Percentiles rank a stretch among this genome's conserved stretches.
These are phyloP conservation scores for Linepithema humile DNA, from an alignment of 1,140 invertebrate species.

Conservation along the genomic window DNA sequence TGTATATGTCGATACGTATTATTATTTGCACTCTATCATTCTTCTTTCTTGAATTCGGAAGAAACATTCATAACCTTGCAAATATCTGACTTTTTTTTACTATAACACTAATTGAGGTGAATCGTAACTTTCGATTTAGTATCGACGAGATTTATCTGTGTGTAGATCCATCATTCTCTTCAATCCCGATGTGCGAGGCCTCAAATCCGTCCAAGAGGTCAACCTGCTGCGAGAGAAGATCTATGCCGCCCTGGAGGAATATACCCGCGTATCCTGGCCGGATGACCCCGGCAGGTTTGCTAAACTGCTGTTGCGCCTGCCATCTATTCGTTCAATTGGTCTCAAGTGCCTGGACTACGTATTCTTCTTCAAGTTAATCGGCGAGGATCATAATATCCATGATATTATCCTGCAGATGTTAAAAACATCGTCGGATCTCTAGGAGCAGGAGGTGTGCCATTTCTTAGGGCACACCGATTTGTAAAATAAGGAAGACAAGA, in stretches of 20 bases:
- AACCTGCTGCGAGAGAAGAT: conserved; percentile 96
- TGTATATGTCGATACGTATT: not conserved
- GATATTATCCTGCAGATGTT: conserved; percentile 90
- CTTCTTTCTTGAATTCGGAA: not conserved
- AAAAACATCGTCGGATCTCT: conserved; percentile 86
- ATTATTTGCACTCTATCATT: not conserved
- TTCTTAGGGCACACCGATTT: conserved; percentile 79
- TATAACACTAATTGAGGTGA: not conserved
- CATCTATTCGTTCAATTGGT: conserved; percentile 97
- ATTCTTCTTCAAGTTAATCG: conserved; percentile 97
- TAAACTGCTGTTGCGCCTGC: conserved; percentile 95
- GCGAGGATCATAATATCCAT: conserved; percentile 89
- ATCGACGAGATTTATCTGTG: not conserved
- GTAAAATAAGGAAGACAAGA: conserved; percentile 60
- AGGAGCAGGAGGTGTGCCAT: conserved; percentile 80
- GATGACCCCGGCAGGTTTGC: conserved; percentile 97
- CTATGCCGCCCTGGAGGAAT: conserved; percentile 97
- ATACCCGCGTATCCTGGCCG: conserved; percentile 94
- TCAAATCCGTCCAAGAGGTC: conserved; percentile 93
- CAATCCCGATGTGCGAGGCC: conserved; percentile 97
- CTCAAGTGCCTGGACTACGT: conserved; percentile 98
- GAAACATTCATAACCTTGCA: not conserved
- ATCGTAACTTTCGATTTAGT: not conserved
- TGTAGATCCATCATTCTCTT: conserved; percentile 94
- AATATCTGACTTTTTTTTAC: not conserved